Evolutionary conservation across 2,113 vertebrate species (phyloP).

Genomic region (Turnix velox): DNA sequence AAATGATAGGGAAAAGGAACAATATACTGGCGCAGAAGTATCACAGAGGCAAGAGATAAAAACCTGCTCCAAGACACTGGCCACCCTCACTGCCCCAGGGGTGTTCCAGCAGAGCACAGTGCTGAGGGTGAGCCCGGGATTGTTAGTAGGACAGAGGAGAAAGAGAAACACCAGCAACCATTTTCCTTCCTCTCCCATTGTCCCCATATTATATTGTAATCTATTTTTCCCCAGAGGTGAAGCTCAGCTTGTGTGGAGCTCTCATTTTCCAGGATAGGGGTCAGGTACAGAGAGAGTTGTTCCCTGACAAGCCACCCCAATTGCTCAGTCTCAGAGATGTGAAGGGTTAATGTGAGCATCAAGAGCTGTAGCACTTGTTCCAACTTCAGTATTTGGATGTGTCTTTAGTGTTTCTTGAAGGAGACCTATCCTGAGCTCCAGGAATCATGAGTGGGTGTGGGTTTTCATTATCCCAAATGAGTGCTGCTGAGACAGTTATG

Average conservation of each 20-base stretch:
- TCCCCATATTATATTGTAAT: background rate
- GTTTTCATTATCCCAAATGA: too few relatives aligned
- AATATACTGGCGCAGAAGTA: background rate
- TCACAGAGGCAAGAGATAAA: background rate
- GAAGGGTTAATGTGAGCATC: background rate
- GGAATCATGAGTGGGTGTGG: background rate
- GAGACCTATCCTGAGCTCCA: background rate
- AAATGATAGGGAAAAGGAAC: background rate
- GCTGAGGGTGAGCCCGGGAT: background rate
- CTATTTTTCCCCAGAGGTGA: background rate
- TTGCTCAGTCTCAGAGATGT: background rate
- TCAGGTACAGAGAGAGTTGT: background rate
- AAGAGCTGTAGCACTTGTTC: background rate
- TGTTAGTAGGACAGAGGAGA: background rate
- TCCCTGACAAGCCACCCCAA: background rate
- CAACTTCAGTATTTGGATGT: background rate
- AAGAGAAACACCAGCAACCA: background rate
- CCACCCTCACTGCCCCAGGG: background rate
- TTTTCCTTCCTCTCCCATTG: background rate
- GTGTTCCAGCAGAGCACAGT: background rate
- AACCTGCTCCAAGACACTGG: fast-evolving
- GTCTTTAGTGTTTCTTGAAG: background rate
- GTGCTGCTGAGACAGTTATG: background rate
- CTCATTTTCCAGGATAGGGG: background rate
- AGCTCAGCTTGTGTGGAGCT: background rate